Conservation (phyloP, 2,797 vertebrate genomes). For the Lutjanus campechanus region DNA sequence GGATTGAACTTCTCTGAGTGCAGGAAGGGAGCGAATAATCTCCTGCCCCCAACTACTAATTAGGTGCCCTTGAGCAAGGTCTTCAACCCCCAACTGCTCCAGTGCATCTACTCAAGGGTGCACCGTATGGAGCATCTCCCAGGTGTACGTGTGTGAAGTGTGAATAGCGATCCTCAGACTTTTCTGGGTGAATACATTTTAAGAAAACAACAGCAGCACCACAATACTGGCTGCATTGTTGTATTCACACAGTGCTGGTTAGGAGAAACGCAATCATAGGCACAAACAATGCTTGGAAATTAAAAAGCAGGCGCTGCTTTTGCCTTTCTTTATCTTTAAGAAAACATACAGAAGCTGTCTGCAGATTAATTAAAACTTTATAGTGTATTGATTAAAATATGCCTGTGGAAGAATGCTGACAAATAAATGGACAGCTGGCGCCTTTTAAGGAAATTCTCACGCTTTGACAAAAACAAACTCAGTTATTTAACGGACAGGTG, state of each 20-base stretch:
- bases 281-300: slow-evolving; percentile 71
- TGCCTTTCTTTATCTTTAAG: slow-evolving; percentile 79
- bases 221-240: slow-evolving; percentile 38
- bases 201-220: slow-evolving; percentile 35
- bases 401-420: slow-evolving; percentile 62
- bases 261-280: slow-evolving; percentile 59
- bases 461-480: slow-evolving; percentile 70
- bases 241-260: slow-evolving; percentile 34
- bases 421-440: slow-evolving; percentile 77
- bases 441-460: slow-evolving; percentile 63
- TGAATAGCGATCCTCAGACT: slow-evolving; percentile 32
- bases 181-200: slow-evolving; percentile 52
- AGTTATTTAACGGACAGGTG: slow-evolving; percentile 75
- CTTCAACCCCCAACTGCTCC: slow-evolving; percentile 64
- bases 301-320: slow-evolving; percentile 60
- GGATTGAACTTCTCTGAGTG: slow-evolving; percentile 69
- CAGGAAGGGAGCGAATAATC: slow-evolving; percentile 68
- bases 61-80: slow-evolving; percentile 80
- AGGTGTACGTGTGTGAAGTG: slow-evolving; percentile 49
- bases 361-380: slow-evolving; percentile 83
- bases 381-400: slow-evolving; percentile 75
- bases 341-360: slow-evolving; percentile 76
- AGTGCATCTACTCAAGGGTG: slow-evolving; percentile 43
- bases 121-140: slow-evolving; percentile 50
- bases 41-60: slow-evolving; percentile 73